Evolutionary conservation across 2,797 vertebrate species (phyloP).

Genomic region (Pangasius mekongensis): DNA sequence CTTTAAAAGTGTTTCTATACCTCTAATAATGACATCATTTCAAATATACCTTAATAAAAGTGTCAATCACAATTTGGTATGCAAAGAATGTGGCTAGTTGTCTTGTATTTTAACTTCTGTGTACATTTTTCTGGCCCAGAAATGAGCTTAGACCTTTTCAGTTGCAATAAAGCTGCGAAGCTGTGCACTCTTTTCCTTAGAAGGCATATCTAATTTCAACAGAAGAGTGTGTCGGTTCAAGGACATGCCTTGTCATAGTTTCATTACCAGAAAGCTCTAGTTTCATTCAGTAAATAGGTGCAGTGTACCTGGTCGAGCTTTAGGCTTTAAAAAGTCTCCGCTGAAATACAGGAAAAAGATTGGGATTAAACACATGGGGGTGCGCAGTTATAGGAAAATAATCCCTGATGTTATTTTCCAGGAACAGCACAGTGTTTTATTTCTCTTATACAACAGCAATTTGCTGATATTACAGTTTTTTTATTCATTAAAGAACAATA

Average conservation of each 20-base stretch:
- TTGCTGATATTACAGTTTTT: not conserved
- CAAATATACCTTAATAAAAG: not conserved
- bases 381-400: not conserved
- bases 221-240: not conserved
- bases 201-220: not conserved
- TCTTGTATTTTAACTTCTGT: not conserved
- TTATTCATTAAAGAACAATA: not conserved
- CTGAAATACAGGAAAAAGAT: conserved; percentile 58
- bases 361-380: not conserved
- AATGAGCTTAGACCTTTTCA: not conserved
- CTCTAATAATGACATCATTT: not conserved
- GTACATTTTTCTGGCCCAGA: not conserved
- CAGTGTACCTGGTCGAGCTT: conserved; percentile 76
- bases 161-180: not conserved
- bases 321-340: conserved; percentile 69
- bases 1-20: not conserved
- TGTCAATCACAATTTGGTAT: not conserved
- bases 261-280: not conserved
- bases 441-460: not conserved
- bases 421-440: not conserved
- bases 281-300: not conserved
- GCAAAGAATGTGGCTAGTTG: not conserved
- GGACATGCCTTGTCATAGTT: too few species aligned
- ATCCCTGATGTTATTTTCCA: not conserved
- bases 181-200: not conserved